phyloP scores from a whole-genome alignment of 2,888 invertebrate species.

The Meandrusa payeni region DNA sequence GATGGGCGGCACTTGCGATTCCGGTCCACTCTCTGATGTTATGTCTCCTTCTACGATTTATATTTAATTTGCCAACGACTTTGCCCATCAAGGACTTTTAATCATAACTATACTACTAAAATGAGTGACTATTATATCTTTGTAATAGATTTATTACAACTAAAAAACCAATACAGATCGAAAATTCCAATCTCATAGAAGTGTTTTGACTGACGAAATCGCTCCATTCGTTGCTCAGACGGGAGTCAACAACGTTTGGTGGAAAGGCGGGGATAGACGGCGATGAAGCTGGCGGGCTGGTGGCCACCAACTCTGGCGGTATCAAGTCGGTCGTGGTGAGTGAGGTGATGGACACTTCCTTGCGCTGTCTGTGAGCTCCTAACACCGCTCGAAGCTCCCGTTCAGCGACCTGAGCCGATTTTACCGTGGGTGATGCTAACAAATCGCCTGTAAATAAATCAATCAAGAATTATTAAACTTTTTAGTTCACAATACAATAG shows the following conservation, averaged over 20 bases:
- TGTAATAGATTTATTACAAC: conserved; percentile 55
- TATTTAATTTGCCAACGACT: too few species aligned
- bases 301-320: not conserved
- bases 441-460: too few species aligned
- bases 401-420: conserved; percentile 46
- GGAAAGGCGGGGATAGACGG: conserved; percentile 31
- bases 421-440: conserved; percentile 22
- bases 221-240: conserved; percentile 48
- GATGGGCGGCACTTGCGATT: too few species aligned
- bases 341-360: conserved; percentile 32
- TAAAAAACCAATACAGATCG: conserved; percentile 41
- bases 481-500: too few species aligned
- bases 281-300: not conserved
- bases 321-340: conserved; percentile 10
- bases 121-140: conserved; percentile 39
- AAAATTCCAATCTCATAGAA: conserved; percentile 31
- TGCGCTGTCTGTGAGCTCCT: conserved; percentile 45
- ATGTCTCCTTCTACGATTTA: too few species aligned
- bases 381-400: conserved; percentile 54
- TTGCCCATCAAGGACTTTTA: too few species aligned
- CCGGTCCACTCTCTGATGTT: too few species aligned
- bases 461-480: too few species aligned
- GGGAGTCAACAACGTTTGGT: conserved; percentile 40
- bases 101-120: too few species aligned
- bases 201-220: conserved; percentile 44